phyloP scores from a whole-genome alignment of 2,113 vertebrate species.

The Hippocampus barbouri region DNA sequence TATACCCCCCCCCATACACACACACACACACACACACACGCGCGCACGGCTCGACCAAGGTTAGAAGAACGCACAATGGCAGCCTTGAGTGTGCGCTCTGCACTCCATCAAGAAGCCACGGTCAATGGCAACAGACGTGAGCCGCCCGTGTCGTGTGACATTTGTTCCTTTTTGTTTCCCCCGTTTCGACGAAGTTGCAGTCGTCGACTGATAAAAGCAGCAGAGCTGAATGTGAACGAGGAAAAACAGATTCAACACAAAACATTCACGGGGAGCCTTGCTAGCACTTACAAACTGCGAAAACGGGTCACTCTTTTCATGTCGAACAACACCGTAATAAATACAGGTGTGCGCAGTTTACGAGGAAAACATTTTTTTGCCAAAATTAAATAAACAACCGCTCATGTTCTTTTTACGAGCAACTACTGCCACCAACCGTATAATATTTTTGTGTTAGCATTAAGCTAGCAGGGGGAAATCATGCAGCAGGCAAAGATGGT shows the following conservation, averaged over 20 bases:
- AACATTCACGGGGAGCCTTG: not conserved
- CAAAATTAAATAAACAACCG: too few species aligned
- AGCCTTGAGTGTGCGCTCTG: constrained; percentile 37
- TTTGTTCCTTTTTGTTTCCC: not conserved
- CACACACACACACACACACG: too few species aligned
- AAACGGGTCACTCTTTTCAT: too few species aligned
- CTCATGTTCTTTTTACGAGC: too few species aligned
- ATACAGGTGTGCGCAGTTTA: too few species aligned
- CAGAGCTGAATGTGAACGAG: constrained; percentile 18
- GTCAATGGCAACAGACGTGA: constrained; percentile 15
- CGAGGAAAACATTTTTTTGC: too few species aligned
- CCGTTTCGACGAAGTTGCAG: not conserved
- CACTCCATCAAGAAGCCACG: constrained; percentile 40
- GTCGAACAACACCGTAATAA: too few species aligned
- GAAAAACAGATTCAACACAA: constrained; percentile 8
- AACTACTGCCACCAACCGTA: too few species aligned
- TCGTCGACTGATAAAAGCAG: constrained; percentile 8
- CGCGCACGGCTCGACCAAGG: constrained; percentile 28
- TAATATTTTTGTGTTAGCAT: too few species aligned
- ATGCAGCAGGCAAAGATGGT: too few species aligned
- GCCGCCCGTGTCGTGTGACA: not conserved
- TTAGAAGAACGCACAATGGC: constrained; percentile 20
- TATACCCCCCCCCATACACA: not conserved
- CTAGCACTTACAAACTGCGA: not conserved
- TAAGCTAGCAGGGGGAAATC: too few species aligned